Percentiles rank a stretch among this genome's conserved stretches.
phyloP scores from a whole-genome alignment of 2,797 vertebrate genomes.

The Periparus ater region DNA sequence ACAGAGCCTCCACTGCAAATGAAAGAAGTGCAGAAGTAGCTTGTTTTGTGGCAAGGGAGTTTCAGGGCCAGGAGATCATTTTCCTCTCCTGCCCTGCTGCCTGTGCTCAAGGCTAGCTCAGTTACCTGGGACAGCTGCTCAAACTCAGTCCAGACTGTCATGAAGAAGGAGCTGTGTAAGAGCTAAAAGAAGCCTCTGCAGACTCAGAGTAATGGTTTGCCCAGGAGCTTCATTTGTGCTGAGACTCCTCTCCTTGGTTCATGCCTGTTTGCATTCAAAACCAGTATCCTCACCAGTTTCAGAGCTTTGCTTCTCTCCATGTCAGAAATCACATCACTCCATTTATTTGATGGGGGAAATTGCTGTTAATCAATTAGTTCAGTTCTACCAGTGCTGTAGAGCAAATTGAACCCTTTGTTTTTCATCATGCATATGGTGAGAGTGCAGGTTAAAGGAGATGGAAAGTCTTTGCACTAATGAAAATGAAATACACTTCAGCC shows the following conservation, averaged over 20 bases:
- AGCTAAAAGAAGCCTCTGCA: neutral
- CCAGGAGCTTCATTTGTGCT: neutral
- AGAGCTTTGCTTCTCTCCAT: neutral
- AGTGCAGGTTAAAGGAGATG: neutral
- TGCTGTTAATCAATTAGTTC: constrained; percentile 20
- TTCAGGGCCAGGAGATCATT: neutral
- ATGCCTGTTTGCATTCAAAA: constrained; percentile 10
- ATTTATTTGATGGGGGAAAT: constrained; percentile 2
- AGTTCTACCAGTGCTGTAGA: neutral
- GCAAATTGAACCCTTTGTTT: neutral
- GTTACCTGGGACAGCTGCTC: neutral
- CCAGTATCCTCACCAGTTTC: neutral
- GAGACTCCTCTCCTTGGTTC: neutral
- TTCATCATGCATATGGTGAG: neutral
- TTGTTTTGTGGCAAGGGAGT: neutral
- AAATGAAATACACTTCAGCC: constrained; percentile 17
- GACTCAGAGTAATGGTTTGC: neutral
- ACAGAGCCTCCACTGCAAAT: neutral
- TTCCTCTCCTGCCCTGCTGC: neutral
- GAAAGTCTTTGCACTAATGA: neutral
- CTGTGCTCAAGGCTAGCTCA: neutral
- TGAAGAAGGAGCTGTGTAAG: neutral
- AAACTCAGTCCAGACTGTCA: neutral
- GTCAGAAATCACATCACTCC: neutral
- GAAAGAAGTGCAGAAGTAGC: neutral